Evolutionary conservation across 2,113 vertebrate species (phyloP).

Genomic region (Neomonachus schauinslandi): DNA sequence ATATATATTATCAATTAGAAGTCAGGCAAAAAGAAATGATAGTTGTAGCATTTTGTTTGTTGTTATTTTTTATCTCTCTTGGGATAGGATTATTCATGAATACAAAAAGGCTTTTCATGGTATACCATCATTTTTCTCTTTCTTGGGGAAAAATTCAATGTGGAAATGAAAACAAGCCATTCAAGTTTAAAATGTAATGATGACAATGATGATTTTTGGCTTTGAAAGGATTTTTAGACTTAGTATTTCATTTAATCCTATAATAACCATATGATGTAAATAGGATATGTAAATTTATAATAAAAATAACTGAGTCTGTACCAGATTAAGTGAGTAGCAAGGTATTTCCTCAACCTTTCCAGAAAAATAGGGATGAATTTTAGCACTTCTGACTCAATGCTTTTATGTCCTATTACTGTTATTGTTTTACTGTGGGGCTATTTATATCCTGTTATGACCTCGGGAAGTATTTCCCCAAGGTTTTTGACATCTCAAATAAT

Average conservation of each 20-base stretch:
- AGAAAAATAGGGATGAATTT: slow-evolving; percentile 22
- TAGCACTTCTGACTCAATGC: background rate
- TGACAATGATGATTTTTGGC: background rate
- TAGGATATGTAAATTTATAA: background rate
- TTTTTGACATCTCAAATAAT: background rate
- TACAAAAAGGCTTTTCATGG: background rate
- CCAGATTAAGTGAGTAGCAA: background rate
- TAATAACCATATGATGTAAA: background rate
- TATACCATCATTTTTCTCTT: background rate
- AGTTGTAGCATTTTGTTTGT: background rate
- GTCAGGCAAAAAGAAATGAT: background rate
- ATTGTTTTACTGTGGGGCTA: background rate
- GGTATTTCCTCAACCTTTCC: background rate
- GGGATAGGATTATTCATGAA: background rate
- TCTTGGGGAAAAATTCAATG: background rate
- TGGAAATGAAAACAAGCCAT: slow-evolving; percentile 15
- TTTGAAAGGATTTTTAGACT: slow-evolving; percentile 31
- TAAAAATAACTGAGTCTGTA: background rate
- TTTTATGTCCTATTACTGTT: background rate
- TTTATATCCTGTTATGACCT: background rate
- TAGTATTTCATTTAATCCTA: slow-evolving; percentile 3
- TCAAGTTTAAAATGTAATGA: background rate
- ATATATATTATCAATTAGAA: background rate
- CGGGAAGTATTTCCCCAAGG: background rate
- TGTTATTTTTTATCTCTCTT: background rate